Base-by-base conservation (phyloP, 1,140 invertebrate genomes). In the Drosophila varians region DNA sequence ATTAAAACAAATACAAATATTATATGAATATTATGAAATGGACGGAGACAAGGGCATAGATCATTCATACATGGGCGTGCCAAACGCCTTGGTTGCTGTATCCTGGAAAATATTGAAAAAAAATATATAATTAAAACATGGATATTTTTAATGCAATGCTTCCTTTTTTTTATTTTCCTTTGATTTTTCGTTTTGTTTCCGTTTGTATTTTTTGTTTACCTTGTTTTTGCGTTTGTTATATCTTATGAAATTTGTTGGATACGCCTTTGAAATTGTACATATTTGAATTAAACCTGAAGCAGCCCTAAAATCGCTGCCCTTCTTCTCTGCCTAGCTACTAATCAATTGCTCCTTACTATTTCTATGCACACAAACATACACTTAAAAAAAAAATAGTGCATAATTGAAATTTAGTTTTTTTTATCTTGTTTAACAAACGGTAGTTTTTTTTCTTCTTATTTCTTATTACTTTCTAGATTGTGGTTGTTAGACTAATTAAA, bases 321-420 rank as follows among this genome's bases (percentile, higher is more conserved):
- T n/a, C n/a, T n/a, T n/a, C n/a, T 2, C 28, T 38, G 28, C 60
- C 60, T 64, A 64, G 31, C 60, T 61, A 64, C 58, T 61, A 47
- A 31, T 58, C 46, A 61, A 61, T 47, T 40, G 2, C 21, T 46
- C 26, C 12, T 16, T 48, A 25, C 26, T 55, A 26, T 28, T 38
- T 40, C 16, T 11, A 52, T 53, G 47, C 56, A 25, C 36, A 49
- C 21, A 47, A 45, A 64, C 23, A 58, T 46, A 58, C 54, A 47
- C 60, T 55, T 64, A 64, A 64, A 64, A 64, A 64, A 64, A 64
- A 64, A 64, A 62, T 62, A 62, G 60, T 62, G 60, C 60, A 25
- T 60, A 62, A 62, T 23, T 62, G 40, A 58, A 36, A 2, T n/a
- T 60, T 34, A 16, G 46, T 47, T 14, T 14, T 7, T 47, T 31